phyloP scores from a whole-genome alignment of 2,888 invertebrate genomes.

The Noctua fimbriata region DNA sequence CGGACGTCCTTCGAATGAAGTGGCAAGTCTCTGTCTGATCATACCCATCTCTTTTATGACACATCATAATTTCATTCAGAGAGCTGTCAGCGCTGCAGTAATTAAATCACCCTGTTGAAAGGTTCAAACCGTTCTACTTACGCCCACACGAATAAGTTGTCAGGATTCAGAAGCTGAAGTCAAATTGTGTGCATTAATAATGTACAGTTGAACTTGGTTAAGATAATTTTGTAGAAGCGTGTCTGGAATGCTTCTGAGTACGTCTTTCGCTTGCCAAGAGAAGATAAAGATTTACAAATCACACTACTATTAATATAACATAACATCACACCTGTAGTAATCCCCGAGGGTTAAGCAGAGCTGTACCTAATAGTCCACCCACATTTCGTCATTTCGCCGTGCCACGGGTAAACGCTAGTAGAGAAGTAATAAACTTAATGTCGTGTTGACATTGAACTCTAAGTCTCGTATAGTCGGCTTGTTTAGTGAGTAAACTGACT shows the following conservation, averaged over 20 bases:
- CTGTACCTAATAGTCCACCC: too few relatives aligned
- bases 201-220: neutral
- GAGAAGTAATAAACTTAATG: neutral
- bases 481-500: neutral
- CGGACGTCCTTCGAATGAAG: neutral
- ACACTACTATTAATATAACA: neutral
- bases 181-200: slow-evolving; percentile 13
- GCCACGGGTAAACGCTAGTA: neutral
- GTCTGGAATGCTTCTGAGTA: slow-evolving; percentile 8
- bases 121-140: slow-evolving; percentile 15
- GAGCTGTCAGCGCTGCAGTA: slow-evolving; percentile 24
- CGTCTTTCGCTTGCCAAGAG: neutral
- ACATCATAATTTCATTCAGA: slow-evolving; percentile 15
- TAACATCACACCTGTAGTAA: neutral
- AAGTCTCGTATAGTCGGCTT: neutral
- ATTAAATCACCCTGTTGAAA: slow-evolving; percentile 33
- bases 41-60: neutral
- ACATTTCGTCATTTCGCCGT: neutral
- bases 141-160: slow-evolving; percentile 22
- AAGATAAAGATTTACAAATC: neutral
- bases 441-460: neutral
- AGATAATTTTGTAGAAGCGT: neutral
- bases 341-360: neutral
- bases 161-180: slow-evolving; percentile 3
- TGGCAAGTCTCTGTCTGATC: neutral